Percentiles rank a stretch among this genome's conserved stretches.
Conservation (phyloP, 2,888 invertebrate genomes). For the Pristionchus fissidentatus region DNA sequence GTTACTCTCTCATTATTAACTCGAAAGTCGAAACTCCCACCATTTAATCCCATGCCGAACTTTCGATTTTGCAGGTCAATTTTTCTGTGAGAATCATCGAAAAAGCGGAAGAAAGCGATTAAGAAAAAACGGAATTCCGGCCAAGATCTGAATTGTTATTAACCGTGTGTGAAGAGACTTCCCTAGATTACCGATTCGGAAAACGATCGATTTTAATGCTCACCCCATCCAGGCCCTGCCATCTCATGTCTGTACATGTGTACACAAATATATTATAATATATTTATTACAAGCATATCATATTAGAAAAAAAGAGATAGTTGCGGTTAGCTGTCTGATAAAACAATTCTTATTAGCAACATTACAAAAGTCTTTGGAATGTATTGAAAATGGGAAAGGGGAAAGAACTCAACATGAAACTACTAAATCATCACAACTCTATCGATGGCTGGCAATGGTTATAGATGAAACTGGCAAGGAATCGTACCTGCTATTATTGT, state of each 20-base stretch:
- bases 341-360: slow-evolving; percentile 26
- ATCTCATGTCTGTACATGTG: neutral
- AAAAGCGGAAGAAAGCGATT: slow-evolving; percentile 15
- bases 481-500: no score
- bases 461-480: neutral
- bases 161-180: neutral
- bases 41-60: no score
- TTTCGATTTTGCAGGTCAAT: slow-evolving; percentile 34
- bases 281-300: slow-evolving; percentile 29
- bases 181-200: neutral
- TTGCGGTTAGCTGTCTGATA: slow-evolving; percentile 10
- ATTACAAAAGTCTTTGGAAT: slow-evolving; percentile 36
- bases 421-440: neutral
- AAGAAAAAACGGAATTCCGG: neutral
- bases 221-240: neutral
- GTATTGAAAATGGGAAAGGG: slow-evolving; percentile 2
- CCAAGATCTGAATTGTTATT: neutral
- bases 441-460: neutral
- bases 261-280: neutral
- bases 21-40: no score
- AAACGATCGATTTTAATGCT: neutral
- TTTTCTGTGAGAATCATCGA: slow-evolving; percentile 44
- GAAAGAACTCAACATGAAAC: neutral
- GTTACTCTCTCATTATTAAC: neutral
- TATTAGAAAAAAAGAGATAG: slow-evolving; percentile 23